A percentile compares a stretch with the other conserved stretches of the same genome.
These are phyloP conservation scores for Hydroisotoma schaefferi DNA, from an alignment of 2,888 invertebrate species.

Conservation along the genomic window DNA sequence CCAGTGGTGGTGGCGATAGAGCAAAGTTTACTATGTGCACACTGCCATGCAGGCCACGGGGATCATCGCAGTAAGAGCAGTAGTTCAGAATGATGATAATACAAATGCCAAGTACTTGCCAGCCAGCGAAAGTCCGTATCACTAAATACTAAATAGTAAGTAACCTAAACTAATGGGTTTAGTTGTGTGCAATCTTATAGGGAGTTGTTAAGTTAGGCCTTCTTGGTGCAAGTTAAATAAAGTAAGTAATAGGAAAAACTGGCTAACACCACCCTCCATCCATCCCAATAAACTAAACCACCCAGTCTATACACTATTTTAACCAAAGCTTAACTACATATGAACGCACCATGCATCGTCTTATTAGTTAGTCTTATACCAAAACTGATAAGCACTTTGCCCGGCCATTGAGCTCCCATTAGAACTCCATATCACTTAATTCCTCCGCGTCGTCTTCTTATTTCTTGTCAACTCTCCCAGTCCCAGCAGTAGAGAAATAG, in stretches of 20 bases:
- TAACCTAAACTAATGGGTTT: constrained; percentile 14
- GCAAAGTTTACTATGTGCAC: constrained; percentile 25
- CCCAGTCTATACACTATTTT: not conserved
- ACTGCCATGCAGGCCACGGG: constrained; percentile 30
- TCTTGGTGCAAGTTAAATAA: constrained; percentile 4
- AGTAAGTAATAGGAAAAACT: constrained; percentile 3
- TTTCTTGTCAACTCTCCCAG: constrained; percentile 21
- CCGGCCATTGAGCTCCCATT: constrained; percentile 45
- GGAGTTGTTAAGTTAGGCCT: constrained; percentile 9
- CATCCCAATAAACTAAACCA: constrained; percentile 13
- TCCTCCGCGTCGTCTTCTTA: constrained; percentile 13
- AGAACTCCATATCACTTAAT: constrained; percentile 33
- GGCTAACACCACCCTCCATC: constrained; percentile 7
- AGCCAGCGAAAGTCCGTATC: not conserved
- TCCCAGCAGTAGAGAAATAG: constrained; percentile 5
- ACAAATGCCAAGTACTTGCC: constrained; percentile 11
- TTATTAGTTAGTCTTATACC: constrained; percentile 12
- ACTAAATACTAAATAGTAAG: constrained; percentile 8
- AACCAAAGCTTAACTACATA: not conserved
- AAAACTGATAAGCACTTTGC: constrained; percentile 37
- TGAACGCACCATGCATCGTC: constrained; percentile 16
- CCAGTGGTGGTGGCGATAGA: constrained; percentile 15
- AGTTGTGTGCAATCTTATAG: constrained; percentile 13
- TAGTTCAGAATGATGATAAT: constrained; percentile 15
- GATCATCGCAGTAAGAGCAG: constrained; percentile 24